Evolutionary conservation across 2,888 invertebrate genomes (phyloP).

Genomic region (Erebia ligea): DNA sequence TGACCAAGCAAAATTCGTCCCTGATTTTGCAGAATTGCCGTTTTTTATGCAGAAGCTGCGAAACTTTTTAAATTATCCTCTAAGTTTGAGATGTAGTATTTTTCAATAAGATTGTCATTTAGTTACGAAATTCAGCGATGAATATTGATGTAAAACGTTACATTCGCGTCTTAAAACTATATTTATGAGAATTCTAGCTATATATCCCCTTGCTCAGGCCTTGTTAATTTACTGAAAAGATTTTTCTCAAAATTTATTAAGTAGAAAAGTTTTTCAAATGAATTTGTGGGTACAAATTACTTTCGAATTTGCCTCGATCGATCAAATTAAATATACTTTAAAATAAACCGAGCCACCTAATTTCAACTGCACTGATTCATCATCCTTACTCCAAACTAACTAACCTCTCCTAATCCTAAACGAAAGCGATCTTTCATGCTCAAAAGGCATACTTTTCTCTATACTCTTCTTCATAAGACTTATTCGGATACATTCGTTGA

Average conservation of each 20-base stretch:
- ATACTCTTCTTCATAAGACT: constrained; percentile 45
- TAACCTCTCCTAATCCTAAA: constrained; percentile 64
- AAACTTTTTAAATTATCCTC: neutral
- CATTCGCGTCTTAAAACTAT: neutral
- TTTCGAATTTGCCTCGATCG: too few relatives aligned
- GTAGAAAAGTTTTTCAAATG: too few relatives aligned
- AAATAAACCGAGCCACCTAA: neutral
- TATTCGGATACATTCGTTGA: constrained; percentile 68
- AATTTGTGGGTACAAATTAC: too few relatives aligned
- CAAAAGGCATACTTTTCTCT: constrained; percentile 50
- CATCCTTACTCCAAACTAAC: constrained; percentile 44
- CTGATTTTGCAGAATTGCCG: neutral
- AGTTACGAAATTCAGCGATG: too few relatives aligned
- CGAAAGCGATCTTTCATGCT: constrained; percentile 54
- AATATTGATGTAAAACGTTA: too few relatives aligned
- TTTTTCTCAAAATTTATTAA: neutral
- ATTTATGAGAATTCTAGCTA: neutral
- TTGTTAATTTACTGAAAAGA: neutral
- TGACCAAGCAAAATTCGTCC: neutral
- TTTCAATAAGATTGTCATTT: neutral
- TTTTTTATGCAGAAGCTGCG: neutral
- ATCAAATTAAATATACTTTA: too few relatives aligned
- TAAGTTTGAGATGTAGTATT: neutral
- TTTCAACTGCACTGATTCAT: constrained; percentile 48
- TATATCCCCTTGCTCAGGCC: neutral